Conservation (phyloP, 2,113 vertebrate genomes). For the Vombatus ursinus region DNA sequence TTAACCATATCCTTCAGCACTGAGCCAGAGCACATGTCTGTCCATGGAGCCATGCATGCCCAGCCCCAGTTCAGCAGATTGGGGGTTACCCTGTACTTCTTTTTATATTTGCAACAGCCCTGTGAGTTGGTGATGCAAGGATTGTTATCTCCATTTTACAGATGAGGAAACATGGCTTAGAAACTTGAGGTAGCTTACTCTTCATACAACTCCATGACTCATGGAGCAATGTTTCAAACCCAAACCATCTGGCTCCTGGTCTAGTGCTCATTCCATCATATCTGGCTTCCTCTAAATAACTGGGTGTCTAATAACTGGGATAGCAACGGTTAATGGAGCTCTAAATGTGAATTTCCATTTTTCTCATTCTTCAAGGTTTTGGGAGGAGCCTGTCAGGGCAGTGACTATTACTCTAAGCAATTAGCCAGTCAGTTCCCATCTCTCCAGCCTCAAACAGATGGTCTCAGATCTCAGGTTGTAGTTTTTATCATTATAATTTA, state of each 20-base stretch:
- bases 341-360: not conserved
- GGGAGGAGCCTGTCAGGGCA: not conserved
- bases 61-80: not conserved
- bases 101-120: not conserved
- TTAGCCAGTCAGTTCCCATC: not conserved
- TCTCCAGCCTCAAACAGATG: fast-evolving
- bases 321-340: not conserved
- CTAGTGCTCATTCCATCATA: not conserved
- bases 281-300: not conserved
- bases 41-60: not conserved
- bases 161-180: not conserved
- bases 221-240: not conserved
- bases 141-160: not conserved
- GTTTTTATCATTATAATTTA: not conserved
- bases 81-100: not conserved
- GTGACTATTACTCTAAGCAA: not conserved
- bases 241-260: not conserved
- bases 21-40: not conserved
- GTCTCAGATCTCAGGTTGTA: not conserved
- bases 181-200: not conserved
- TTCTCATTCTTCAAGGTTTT: not conserved
- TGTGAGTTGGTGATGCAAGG: not conserved
- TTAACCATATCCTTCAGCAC: not conserved
- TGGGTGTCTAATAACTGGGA: not conserved
- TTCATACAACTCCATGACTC: not conserved